A percentile compares a stretch with the other conserved stretches of the same genome.
Evolutionary conservation across 2,797 vertebrate genomes (phyloP).

Genomic region (Phoxinus dragarum): DNA sequence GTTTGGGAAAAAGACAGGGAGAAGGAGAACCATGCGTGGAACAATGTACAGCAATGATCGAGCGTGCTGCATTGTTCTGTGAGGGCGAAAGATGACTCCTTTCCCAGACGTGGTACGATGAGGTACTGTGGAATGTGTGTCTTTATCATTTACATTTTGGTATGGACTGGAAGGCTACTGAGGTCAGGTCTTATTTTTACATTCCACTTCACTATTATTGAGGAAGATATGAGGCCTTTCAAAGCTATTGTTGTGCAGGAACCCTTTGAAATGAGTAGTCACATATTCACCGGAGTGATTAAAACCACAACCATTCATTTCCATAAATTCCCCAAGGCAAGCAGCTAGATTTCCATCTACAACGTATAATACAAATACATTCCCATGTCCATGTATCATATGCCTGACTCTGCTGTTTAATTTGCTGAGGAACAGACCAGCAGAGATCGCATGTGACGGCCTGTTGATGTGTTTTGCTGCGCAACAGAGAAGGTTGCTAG

Average conservation of each 20-base stretch:
- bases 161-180: neutral
- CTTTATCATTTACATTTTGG: constrained; percentile 1
- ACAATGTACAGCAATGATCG: constrained; percentile 46
- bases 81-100: constrained; percentile 39
- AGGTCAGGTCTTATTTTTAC: neutral
- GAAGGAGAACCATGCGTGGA: constrained; percentile 35
- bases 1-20: constrained; percentile 45
- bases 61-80: constrained; percentile 7
- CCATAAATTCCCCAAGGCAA: constrained; percentile 8
- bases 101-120: constrained; percentile 14
- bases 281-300: neutral
- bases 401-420: constrained; percentile 67
- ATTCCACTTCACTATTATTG: constrained; percentile 1
- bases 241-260: neutral
- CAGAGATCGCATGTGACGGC: constrained; percentile 75
- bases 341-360: constrained; percentile 13
- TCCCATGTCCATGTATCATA: constrained; percentile 64
- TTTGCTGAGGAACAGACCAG: constrained; percentile 57
- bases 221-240: neutral
- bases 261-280: neutral
- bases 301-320: constrained; percentile 8
- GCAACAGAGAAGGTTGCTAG: constrained; percentile 72
- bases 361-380: constrained; percentile 27
- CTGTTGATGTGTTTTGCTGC: constrained; percentile 75
- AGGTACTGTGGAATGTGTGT: constrained; percentile 34